Conservation (phyloP, 2,797 vertebrate species). For the Simalia tracyae region DNA sequence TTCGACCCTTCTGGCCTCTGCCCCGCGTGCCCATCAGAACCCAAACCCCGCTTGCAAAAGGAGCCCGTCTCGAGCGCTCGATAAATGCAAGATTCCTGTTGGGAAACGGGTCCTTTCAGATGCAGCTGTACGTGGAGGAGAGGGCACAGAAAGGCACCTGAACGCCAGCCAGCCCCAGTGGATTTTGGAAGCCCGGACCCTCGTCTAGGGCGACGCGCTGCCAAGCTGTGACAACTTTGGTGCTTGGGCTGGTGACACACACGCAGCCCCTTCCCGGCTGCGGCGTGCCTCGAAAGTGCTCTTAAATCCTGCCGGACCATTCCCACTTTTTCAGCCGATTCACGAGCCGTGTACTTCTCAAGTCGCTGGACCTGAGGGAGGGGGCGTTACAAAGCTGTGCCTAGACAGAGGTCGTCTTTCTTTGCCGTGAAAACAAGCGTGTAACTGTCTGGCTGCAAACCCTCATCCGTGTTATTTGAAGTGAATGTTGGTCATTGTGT, state of each 20-base stretch:
- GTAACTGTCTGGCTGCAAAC: background rate
- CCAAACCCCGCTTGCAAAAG: background rate
- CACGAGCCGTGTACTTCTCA: background rate
- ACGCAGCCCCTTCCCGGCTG: constrained; percentile 1
- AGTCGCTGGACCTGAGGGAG: background rate
- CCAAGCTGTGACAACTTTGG: background rate
- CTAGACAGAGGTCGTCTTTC: background rate
- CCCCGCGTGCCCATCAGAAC: no score
- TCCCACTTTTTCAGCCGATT: no score
- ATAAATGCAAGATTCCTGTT: background rate
- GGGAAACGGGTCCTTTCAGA: constrained; percentile 71
- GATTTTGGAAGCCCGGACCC: constrained; percentile 28
- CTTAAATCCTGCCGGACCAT: constrained; percentile 49
- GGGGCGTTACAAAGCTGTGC: background rate
- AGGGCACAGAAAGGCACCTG: constrained; percentile 87
- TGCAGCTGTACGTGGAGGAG: constrained; percentile 98
- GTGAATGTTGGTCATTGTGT: no score
- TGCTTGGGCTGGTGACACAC: background rate
- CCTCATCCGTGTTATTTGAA: background rate
- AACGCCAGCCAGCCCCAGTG: constrained; percentile 8
- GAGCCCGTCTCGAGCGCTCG: no score
- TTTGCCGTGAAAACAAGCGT: background rate
- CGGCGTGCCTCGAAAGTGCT: constrained; percentile 64
- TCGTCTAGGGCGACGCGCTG: constrained; percentile 12
- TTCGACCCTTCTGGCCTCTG: no score